Conservation (phyloP, 2,888 invertebrate genomes). For the Pristionchus arcanus region DNA sequence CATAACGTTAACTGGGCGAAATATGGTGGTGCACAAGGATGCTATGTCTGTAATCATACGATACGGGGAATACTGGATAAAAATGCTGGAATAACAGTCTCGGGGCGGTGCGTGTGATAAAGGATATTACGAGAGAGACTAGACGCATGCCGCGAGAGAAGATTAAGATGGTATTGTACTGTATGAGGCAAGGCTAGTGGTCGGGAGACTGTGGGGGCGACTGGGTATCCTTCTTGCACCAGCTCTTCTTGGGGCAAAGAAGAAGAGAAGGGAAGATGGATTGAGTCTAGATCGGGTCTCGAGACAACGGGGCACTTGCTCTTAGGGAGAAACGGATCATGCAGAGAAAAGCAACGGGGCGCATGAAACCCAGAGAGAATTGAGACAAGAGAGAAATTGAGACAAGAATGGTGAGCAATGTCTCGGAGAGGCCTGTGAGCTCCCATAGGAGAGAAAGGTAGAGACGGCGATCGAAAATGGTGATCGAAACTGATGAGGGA, state of each 20-base stretch:
- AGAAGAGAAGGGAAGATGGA: too few relatives aligned
- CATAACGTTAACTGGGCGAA: not conserved
- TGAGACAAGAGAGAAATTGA: slow-evolving; percentile 29
- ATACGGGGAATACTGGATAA: not conserved
- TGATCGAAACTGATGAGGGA: not conserved
- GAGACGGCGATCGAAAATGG: not conserved
- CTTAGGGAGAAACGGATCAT: not conserved
- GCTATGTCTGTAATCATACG: slow-evolving; percentile 13
- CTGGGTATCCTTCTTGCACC: not conserved
- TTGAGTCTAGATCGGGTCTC: not conserved
- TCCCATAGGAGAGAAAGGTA: slow-evolving; percentile 29
- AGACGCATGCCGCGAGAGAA: not conserved
- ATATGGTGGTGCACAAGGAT: not conserved
- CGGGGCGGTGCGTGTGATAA: not conserved
- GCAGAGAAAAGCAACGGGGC: not conserved
- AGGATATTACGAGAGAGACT: not conserved
- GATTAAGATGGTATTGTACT: not conserved
- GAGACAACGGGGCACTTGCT: not conserved
- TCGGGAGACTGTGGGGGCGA: not conserved
- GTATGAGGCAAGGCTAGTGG: not conserved
- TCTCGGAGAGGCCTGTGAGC: slow-evolving; percentile 43
- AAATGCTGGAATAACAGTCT: not conserved
- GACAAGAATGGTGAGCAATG: slow-evolving; percentile 7
- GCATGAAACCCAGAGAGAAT: not conserved
- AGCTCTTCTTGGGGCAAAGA: too few relatives aligned